A percentile compares a stretch with the other conserved stretches of the same genome.
Evolutionary conservation across 2,888 invertebrate genomes (phyloP).

Genomic region (Zaprionus obscuricornis): DNA sequence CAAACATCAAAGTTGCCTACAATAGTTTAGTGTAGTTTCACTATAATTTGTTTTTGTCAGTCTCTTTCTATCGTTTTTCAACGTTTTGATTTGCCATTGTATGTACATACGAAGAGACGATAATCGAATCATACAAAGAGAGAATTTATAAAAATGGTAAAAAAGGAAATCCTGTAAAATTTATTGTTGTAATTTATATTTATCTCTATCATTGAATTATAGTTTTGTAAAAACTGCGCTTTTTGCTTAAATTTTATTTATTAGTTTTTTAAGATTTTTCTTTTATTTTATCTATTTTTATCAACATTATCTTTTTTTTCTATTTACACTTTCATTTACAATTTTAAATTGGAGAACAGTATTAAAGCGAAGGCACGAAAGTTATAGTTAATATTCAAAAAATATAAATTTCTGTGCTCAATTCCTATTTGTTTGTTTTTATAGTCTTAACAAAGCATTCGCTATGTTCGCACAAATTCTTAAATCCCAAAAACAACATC

Average conservation of each 20-base stretch:
- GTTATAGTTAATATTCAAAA: constrained; percentile 47
- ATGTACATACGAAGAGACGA: too few relatives aligned
- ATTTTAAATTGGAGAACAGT: constrained; percentile 74
- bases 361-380: constrained; percentile 63
- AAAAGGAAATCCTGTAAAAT: too few relatives aligned
- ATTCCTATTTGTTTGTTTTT: constrained; percentile 66
- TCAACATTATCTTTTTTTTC: constrained; percentile 3
- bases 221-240: constrained; percentile 64
- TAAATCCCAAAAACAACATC: constrained; percentile 41
- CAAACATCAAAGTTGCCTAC: too few relatives aligned
- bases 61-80: too few relatives aligned
- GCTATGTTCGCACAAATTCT: constrained; percentile 33
- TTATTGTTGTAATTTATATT: constrained; percentile 52
- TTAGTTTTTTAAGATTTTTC: constrained; percentile 62
- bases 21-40: too few relatives aligned
- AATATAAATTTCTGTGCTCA: constrained; percentile 57
- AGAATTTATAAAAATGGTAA: too few relatives aligned
- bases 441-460: constrained; percentile 27
- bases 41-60: too few relatives aligned
- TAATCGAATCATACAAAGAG: too few relatives aligned
- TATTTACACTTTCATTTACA: constrained; percentile 54
- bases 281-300: too few relatives aligned
- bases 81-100: too few relatives aligned
- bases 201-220: constrained; percentile 35
- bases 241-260: constrained; percentile 40